Evolutionary conservation across 1,140 invertebrate genomes (phyloP), one percentile per base, ranked within the genome.

Genomic region (Leptinotarsa undecemlineata): DNA sequence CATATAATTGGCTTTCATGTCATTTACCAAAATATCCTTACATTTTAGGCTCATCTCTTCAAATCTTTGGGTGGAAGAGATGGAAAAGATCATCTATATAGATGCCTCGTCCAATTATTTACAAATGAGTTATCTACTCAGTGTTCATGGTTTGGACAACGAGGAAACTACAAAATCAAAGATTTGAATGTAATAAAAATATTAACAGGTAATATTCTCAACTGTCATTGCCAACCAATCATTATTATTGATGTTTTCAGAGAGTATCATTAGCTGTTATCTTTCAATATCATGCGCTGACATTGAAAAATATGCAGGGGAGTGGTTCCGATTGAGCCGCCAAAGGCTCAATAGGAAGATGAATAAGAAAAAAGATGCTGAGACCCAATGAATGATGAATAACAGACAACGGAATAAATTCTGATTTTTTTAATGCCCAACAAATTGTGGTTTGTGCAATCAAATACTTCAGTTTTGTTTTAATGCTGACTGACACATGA

Each of bases 181-280:
- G 51, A 57, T 19, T 57, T 15, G 3, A 17, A 57, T 15, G 4
- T 3, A 15, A 57, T 57, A 64, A 64, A 64, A 64, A 64, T 64
- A 64, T 64, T 26, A 64, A 64, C 20, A 64, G 62, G 62, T 64
- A 64, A 64, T 26, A 64, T 64, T 64, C 19, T 64, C 14, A 64
- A 64, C n/a, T 64, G 19, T 26, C 14, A 21, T 64, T 64, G 62
- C 62, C 62, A 64, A 64, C 5, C 33, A 64, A 64, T 64, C 62
- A 64, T 64, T 64, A 64, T 64, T 64, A 64, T 26, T 26, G 33
- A 68, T 47, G 19, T 64, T 64, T 64, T 64, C 62, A 64, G 62
- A 64, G n/a, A 21, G 62, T 23, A 64, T 64, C 20, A 57, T 17
- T 57, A 57, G 51, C 14, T n/a, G n/a, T 57, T 17, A 57, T 57